These are phyloP conservation scores for Lathamus discolor DNA, from an alignment of 2,113 vertebrate genomes.

Conservation along the genomic window DNA sequence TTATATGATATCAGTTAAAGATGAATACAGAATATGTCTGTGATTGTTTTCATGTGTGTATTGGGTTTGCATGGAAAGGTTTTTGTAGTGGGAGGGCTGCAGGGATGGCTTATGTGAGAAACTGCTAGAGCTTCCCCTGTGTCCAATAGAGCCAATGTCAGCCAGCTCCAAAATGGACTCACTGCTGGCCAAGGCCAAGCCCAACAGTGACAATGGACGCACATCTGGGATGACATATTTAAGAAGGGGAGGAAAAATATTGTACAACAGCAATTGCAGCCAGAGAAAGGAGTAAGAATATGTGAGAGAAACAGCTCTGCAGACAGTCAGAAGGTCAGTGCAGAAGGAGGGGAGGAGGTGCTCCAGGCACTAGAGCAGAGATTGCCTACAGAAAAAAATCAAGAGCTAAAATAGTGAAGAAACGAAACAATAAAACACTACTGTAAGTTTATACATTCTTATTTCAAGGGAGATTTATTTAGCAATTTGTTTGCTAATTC, in stretches of 20 bases:
- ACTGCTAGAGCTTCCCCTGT: not conserved
- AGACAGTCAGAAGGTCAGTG: not conserved
- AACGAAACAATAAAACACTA: not conserved
- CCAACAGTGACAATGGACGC: too few species aligned
- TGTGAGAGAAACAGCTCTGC: not conserved
- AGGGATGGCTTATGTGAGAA: not conserved
- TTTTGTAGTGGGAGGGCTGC: not conserved
- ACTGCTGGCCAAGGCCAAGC: not conserved
- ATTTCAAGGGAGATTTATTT: conserved; percentile 43
- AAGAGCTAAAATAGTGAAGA: not conserved
- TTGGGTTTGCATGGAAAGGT: not conserved
- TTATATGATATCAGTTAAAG: not conserved
- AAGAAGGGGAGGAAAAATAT: not conserved
- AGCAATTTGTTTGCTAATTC: conserved; percentile 26
- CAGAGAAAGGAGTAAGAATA: not conserved
- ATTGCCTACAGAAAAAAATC: not conserved
- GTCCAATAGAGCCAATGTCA: not conserved
- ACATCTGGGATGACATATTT: too few species aligned
- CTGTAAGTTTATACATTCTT: not conserved
- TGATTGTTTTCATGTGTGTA: not conserved
- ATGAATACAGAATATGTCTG: not conserved
- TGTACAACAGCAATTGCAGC: not conserved
- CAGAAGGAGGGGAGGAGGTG: not conserved
- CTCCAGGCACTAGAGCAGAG: not conserved
- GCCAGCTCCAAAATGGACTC: rapidly evolving